These are phyloP conservation scores for Troglohyphantes excavatus DNA, from an alignment of 2,888 invertebrate genomes.

Conservation along the genomic window DNA sequence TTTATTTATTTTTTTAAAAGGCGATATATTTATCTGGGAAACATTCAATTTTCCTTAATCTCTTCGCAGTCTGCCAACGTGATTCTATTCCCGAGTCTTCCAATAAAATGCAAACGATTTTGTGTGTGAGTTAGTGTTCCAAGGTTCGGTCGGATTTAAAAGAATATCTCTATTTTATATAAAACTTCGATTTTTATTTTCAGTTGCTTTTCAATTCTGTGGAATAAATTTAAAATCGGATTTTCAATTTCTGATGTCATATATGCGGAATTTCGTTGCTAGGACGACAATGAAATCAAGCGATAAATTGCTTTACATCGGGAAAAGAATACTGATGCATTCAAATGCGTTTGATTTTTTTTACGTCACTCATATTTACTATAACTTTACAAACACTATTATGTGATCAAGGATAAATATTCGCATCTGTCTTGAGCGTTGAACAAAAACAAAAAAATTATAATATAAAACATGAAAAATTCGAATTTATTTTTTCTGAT, in stretches of 20 bases:
- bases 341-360: too few species aligned
- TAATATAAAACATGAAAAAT: too few species aligned
- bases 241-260: conserved; percentile 20
- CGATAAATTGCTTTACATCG: too few species aligned
- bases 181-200: conserved; percentile 5
- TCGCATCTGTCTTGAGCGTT: too few species aligned
- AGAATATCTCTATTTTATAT: conserved; percentile 8
- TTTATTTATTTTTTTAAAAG: neutral
- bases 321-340: too few species aligned
- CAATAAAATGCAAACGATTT: conserved; percentile 70
- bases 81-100: conserved; percentile 25
- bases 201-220: neutral
- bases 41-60: conserved; percentile 46
- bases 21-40: neutral
- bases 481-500: too few species aligned
- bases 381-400: too few species aligned
- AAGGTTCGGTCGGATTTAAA: conserved; percentile 21
- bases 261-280: conserved; percentile 44
- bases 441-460: too few species aligned
- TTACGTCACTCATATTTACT: too few species aligned
- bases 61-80: conserved; percentile 53
- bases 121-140: conserved; percentile 15
- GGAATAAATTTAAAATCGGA: conserved; percentile 32
- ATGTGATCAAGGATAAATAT: too few species aligned
- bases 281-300: neutral